These are phyloP conservation scores for Sebastolobus altivelis DNA, from an alignment of 2,797 vertebrate species.

Conservation along the genomic window DNA sequence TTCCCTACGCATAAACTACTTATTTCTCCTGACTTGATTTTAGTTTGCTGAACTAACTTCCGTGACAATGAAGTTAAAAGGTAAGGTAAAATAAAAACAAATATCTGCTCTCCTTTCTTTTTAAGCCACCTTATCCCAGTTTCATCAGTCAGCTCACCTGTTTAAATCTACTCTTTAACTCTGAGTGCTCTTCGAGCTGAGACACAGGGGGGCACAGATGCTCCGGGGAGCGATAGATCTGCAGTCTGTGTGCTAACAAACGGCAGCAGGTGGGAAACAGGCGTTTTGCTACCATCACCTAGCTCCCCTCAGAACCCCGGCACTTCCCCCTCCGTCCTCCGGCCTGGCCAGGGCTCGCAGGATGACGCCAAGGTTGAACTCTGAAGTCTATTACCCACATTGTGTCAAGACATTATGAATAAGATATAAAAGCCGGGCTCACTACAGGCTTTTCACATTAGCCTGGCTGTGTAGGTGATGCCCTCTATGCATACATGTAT, in stretches of 20 bases:
- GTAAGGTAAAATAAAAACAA: not conserved
- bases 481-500: conserved; percentile 67
- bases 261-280: conserved; percentile 87
- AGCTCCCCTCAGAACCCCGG: conserved; percentile 83
- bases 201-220: conserved; percentile 74
- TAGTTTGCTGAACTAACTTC: not conserved
- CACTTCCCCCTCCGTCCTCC: conserved; percentile 74
- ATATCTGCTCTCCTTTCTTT: conserved; percentile 40
- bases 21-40: not conserved
- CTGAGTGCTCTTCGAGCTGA: conserved; percentile 84
- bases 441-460: conserved; percentile 92
- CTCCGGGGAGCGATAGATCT: conserved; percentile 87
- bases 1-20: not conserved
- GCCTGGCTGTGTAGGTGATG: conserved; percentile 63
- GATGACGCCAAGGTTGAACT: conserved; percentile 86
- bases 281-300: conserved; percentile 80
- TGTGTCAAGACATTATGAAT: conserved; percentile 91
- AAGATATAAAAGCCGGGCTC: conserved; percentile 91
- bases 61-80: not conserved
- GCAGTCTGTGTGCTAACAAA: conserved; percentile 89
- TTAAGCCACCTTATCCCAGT: conserved; percentile 82
- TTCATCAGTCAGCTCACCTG: conserved; percentile 84
- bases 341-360: conserved; percentile 82
- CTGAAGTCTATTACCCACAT: conserved; percentile 87
- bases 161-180: conserved; percentile 83